Conservation (phyloP, 2,888 invertebrate genomes). For the Cheilosia vulpina region DNA sequence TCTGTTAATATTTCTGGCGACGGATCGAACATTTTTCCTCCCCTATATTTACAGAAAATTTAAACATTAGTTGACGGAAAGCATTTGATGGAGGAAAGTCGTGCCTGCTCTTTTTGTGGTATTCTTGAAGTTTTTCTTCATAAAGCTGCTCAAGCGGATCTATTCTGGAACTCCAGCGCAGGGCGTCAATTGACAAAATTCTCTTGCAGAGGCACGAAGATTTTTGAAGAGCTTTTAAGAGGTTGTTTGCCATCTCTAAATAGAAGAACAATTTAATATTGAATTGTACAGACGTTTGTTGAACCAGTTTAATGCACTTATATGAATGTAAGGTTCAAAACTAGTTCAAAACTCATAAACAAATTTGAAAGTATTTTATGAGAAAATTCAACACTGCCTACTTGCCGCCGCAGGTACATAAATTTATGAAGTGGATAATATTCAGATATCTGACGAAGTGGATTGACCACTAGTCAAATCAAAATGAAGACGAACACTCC, state of each 20-base stretch:
- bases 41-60: conserved; percentile 6
- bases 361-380: too few relatives aligned
- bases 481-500: too few relatives aligned
- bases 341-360: too few relatives aligned
- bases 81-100: background rate
- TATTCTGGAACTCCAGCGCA: too few relatives aligned
- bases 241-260: background rate
- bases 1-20: conserved; percentile 27
- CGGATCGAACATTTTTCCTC: conserved; percentile 31
- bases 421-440: too few relatives aligned
- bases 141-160: conserved; percentile 4
- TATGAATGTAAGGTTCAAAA: too few relatives aligned
- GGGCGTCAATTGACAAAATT: background rate
- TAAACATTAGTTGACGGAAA: background rate
- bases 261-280: background rate
- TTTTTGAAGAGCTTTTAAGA: background rate
- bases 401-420: too few relatives aligned
- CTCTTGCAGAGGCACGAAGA: background rate
- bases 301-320: too few relatives aligned
- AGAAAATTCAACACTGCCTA: too few relatives aligned
- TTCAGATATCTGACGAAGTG: too few relatives aligned
- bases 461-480: too few relatives aligned
- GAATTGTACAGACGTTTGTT: too few relatives aligned
- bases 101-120: conserved; percentile 19
- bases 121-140: conserved; percentile 27